Evolutionary conservation across 1,140 invertebrate genomes (phyloP).

Genomic region (Temnothorax nylanderi): DNA sequence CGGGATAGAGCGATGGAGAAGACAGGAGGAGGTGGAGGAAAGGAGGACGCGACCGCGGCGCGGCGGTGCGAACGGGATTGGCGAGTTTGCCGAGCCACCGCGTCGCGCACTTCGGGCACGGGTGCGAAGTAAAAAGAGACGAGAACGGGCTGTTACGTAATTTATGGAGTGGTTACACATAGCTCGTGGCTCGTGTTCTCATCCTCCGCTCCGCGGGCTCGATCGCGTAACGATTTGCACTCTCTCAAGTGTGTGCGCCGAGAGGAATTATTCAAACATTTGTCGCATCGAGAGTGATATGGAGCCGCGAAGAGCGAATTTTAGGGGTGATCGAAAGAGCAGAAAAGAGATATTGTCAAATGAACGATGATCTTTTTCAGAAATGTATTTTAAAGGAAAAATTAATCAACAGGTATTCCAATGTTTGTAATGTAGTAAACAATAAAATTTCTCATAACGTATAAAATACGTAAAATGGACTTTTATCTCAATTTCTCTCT

Average conservation of each 20-base stretch:
- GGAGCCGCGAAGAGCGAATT: background rate
- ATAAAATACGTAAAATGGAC: background rate
- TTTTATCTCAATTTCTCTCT: background rate
- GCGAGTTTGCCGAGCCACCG: constrained; percentile 48
- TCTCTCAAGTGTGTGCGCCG: background rate
- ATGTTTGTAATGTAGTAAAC: background rate
- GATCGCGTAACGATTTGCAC: constrained; percentile 27
- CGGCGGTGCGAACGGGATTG: constrained; percentile 41
- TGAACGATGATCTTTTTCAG: background rate
- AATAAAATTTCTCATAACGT: background rate
- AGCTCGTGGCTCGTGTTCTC: constrained; percentile 16
- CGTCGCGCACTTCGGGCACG: constrained; percentile 12
- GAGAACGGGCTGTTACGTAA: constrained; percentile 43
- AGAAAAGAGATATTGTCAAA: too few relatives aligned
- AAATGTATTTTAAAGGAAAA: background rate
- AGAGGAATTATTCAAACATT: constrained; percentile 52
- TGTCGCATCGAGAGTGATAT: background rate
- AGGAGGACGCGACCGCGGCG: background rate
- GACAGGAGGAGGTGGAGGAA: too few relatives aligned
- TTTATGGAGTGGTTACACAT: constrained; percentile 48
- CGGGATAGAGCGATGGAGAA: background rate
- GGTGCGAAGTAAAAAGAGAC: constrained; percentile 47
- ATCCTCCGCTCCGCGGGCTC: background rate
- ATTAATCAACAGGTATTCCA: background rate
- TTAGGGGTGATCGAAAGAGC: background rate